phyloP scores from a whole-genome alignment of 1,140 invertebrate species.

The Myzus persicae region DNA sequence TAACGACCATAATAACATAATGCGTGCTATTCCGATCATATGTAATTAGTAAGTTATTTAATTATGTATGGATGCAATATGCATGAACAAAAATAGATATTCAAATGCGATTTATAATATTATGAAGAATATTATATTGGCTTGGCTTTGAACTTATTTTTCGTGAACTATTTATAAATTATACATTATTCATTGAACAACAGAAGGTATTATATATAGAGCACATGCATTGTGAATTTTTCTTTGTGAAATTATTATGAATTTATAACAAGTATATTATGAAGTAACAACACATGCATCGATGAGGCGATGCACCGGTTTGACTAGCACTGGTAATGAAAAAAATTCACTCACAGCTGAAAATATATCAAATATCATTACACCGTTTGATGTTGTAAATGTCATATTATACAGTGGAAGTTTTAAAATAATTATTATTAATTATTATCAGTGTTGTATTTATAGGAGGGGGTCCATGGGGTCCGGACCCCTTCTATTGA shows the following conservation, averaged over 20 bases:
- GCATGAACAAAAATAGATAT: not conserved
- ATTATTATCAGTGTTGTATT: too few species aligned
- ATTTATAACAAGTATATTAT: not conserved
- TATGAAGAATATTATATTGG: not conserved
- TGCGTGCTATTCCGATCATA: not conserved
- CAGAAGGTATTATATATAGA: not conserved
- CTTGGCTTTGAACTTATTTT: not conserved
- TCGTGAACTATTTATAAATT: not conserved
- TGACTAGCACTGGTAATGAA: not conserved
- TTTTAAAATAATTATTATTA: not conserved
- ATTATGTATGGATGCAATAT: not conserved
- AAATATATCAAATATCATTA: not conserved
- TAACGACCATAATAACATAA: too few species aligned
- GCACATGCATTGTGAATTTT: not conserved
- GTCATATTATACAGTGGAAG: too few species aligned
- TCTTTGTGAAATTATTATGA: not conserved
- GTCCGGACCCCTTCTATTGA: too few species aligned
- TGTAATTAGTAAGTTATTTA: not conserved
- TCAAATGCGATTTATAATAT: not conserved
- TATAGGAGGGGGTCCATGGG: too few species aligned
- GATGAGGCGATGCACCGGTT: not conserved
- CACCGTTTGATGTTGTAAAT: not conserved
- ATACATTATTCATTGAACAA: not conserved
- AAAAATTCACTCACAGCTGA: not conserved
- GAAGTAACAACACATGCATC: not conserved